These are phyloP conservation scores for Parasteatoda tepidariorum DNA, from an alignment of 1,140 invertebrate species.

Conservation along the genomic window DNA sequence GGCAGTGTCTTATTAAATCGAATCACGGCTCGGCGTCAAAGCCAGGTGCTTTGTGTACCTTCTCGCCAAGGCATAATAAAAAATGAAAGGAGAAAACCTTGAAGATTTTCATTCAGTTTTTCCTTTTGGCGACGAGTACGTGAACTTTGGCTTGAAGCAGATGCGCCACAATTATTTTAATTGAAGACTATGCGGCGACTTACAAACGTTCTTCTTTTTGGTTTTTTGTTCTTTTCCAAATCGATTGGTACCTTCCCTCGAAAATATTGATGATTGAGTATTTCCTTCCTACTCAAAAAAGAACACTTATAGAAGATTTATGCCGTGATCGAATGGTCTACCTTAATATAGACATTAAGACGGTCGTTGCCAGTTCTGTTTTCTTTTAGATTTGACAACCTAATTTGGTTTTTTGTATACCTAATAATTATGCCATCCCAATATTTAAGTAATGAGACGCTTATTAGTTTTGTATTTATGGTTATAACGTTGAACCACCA, in stretches of 20 bases:
- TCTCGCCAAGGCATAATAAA: not conserved
- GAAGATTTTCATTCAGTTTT: constrained; percentile 12
- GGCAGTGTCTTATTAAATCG: not conserved
- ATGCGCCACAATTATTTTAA: constrained; percentile 31
- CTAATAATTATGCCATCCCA: too few relatives aligned
- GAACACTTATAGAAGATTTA: not conserved
- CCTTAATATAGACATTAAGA: not conserved
- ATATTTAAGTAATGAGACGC: too few relatives aligned
- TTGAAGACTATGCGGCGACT: constrained; percentile 1
- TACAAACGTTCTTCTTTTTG: not conserved
- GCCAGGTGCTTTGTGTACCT: constrained; percentile 11
- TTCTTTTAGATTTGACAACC: too few relatives aligned
- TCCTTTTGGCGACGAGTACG: not conserved
- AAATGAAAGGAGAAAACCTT: not conserved
- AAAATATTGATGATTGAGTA: not conserved
- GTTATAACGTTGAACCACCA: too few relatives aligned
- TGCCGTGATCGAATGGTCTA: not conserved
- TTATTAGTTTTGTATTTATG: too few relatives aligned
- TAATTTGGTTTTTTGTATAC: too few relatives aligned
- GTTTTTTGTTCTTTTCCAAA: not conserved
- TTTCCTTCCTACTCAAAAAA: not conserved
- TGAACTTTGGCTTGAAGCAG: not conserved
- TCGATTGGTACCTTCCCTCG: not conserved
- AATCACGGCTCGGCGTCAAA: not conserved
- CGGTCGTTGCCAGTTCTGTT: too few relatives aligned